Base-by-base conservation (phyloP, 2,113 vertebrate genomes). In the Nannobrachium achirus region DNA sequence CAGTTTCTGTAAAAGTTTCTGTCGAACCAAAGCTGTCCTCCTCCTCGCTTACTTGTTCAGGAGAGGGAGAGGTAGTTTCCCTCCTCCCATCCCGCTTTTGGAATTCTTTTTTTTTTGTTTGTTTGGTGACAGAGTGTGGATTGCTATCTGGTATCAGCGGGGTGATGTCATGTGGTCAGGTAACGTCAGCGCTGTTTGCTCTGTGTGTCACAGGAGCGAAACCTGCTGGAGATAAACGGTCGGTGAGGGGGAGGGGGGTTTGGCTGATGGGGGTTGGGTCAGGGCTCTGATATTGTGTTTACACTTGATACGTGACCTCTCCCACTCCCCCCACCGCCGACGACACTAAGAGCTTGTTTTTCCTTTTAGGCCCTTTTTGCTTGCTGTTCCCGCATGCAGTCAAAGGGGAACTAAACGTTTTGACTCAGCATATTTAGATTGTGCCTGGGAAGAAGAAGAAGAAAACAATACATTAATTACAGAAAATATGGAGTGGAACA, bases 81-180 rank as follows among this genome's bases (percentile, higher is more conserved):
- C 42, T 51, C 53, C 15, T 1, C 44, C 33, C 52, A 11, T 3
- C 20, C 8, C 20, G 33, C 59, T 51, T 50, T 19, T 15, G 48
- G 11, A 46, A 44, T 53, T 69, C 71, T 1, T 51, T 58, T 77
- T 76, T 78, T 80, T 53, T 69, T 73, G 1, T 51, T 58, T 77
- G 77, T 78, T 80, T 75, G 40, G 66, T 20, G 82, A 77, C 84
- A 73, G n/a, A n/a, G n/a, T n/a, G 71, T 78, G 80, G 72, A 66
- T 70, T 45, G 56, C 67, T 86, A 72, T 91, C 82, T 72, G 65
- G 81, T 91, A 80, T 91, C 87, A 67, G 77, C 1, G 42, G 59
- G 73, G 63, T 92, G 91, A 92, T 87, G 87, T 92, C 93, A 93
- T 83, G 3, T 71, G 82, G 79, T 60, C 89, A 87, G 82, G 82